phyloP scores from a whole-genome alignment of 2,113 vertebrate genomes.

The Vidua macroura region DNA sequence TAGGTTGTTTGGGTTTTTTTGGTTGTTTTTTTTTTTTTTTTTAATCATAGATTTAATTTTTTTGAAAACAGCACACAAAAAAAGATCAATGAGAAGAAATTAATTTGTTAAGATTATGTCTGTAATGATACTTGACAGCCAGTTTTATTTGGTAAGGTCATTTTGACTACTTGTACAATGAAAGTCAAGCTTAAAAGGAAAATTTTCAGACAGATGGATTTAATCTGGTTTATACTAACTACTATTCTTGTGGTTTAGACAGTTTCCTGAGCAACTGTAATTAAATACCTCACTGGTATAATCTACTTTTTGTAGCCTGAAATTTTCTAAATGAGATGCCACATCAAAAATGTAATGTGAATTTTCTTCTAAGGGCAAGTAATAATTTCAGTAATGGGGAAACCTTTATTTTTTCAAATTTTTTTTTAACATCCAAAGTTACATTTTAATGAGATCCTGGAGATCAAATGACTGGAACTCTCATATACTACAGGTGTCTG shows the following conservation, averaged over 20 bases:
- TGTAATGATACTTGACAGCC: not conserved
- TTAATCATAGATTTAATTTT: not conserved
- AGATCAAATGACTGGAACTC: not conserved
- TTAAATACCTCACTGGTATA: not conserved
- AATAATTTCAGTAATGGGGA: not conserved
- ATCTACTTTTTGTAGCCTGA: not conserved
- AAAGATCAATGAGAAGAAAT: not conserved
- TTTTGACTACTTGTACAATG: not conserved
- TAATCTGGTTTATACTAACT: not conserved
- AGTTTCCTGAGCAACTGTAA: not conserved
- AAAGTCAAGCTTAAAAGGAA: not conserved
- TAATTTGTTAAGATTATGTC: not conserved
- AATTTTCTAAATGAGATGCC: not conserved
- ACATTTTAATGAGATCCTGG: not conserved
- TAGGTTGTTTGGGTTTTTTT: not conserved
- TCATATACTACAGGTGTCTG: no score
- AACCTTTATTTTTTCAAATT: not conserved
- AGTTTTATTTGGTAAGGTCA: not conserved
- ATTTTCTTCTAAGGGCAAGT: not conserved
- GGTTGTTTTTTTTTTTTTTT: not conserved
- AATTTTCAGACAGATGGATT: not conserved
- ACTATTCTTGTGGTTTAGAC: not conserved
- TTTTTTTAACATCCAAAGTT: not conserved
- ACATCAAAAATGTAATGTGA: not conserved
- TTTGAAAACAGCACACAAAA: not conserved